Conservation (phyloP, 2,113 vertebrate species). For the Thunnus thynnus region DNA sequence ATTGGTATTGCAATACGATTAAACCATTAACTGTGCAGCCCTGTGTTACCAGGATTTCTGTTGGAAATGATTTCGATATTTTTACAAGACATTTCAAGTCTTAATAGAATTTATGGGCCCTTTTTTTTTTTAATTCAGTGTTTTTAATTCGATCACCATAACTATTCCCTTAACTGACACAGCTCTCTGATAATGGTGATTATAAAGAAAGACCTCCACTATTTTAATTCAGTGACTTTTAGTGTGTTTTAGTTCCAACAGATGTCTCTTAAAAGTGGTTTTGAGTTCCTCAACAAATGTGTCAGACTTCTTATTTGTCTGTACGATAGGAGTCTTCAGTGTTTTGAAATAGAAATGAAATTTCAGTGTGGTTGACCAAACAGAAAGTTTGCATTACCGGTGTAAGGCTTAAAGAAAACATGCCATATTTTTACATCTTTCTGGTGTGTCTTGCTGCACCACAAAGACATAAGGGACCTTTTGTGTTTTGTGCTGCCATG, state of each 20-base stretch:
- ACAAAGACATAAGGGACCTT: conserved; percentile 1
- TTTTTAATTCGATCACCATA: conserved; percentile 11
- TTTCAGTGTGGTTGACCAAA: conserved; percentile 6
- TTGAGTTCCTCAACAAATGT: background rate
- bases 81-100: conserved; percentile 11
- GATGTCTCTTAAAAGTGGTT: conserved; percentile 1
- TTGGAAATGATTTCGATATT: background rate
- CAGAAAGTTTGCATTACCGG: conserved; percentile 2
- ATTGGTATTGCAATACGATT: conserved; percentile 1
- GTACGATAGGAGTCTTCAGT: background rate
- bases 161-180: conserved; percentile 18
- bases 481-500: conserved; percentile 15
- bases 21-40: conserved; percentile 39
- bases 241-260: conserved; percentile 11
- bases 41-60: conserved; percentile 19
- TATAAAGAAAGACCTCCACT: background rate
- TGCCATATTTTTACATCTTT: background rate
- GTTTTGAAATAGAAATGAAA: conserved; percentile 16
- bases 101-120: background rate
- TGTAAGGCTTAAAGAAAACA: conserved; percentile 9
- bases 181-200: background rate
- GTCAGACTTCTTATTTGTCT: conserved; percentile 11
- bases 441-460: conserved; percentile 15
- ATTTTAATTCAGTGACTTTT: conserved; percentile 6
- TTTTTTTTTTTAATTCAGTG: background rate